phyloP scores from a whole-genome alignment of 2,113 vertebrate genomes.

The Gila orcuttii region DNA sequence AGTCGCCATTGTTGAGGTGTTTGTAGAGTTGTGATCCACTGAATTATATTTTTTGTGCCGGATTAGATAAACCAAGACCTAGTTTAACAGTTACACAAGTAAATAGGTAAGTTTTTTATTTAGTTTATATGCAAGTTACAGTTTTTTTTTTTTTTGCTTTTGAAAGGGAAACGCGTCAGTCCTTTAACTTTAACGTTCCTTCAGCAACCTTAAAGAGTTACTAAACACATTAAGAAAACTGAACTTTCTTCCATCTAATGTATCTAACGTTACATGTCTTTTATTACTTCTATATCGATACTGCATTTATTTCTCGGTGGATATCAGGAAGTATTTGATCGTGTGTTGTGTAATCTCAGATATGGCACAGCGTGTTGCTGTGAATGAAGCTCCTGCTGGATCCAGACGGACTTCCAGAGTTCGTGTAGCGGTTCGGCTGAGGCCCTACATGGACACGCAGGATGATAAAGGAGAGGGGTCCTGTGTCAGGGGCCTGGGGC shows the following conservation, averaged over 20 bases:
- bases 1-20: slow-evolving; percentile 18
- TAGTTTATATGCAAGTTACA: too few relatives aligned
- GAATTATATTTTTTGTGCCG: too few relatives aligned
- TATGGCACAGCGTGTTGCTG: slow-evolving; percentile 75
- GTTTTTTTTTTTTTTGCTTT: background rate
- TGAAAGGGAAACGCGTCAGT: background rate
- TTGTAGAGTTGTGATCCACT: background rate
- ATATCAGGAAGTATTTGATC: background rate
- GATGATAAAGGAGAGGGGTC: slow-evolving; percentile 71
- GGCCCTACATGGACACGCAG: slow-evolving; percentile 76
- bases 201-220: background rate
- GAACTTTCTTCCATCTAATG: background rate
- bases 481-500: slow-evolving; percentile 82
- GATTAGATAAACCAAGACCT: background rate
- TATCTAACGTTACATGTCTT: background rate
- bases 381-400: slow-evolving; percentile 56
- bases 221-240: background rate
- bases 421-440: slow-evolving; percentile 83
- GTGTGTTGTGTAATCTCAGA: background rate
- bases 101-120: background rate
- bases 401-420: slow-evolving; percentile 74
- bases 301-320: background rate
- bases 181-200: too few relatives aligned
- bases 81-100: background rate
- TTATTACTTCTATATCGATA: background rate